phyloP scores from a whole-genome alignment of 2,888 invertebrate genomes.

The Drosophila hamatofila region DNA sequence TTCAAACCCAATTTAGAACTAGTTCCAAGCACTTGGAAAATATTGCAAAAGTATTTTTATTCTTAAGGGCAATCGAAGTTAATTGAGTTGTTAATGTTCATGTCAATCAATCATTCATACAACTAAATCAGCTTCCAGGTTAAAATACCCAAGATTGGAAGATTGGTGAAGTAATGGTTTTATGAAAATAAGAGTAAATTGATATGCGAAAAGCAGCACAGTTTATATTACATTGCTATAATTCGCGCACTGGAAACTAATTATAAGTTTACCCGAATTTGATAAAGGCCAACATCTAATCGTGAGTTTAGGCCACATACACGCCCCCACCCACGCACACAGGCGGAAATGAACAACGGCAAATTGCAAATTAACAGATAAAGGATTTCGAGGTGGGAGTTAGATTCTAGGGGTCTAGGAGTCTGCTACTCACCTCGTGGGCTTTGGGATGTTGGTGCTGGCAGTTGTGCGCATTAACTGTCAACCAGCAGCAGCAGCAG shows the following conservation, averaged over 20 bases:
- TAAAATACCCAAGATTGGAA: no score
- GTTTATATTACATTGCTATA: not conserved
- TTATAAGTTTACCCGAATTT: conserved; percentile 6
- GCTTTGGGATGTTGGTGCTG: conserved; percentile 89
- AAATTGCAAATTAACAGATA: not conserved
- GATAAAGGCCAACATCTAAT: conserved; percentile 22
- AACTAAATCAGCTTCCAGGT: not conserved
- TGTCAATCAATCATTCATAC: not conserved
- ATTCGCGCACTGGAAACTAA: conserved; percentile 22
- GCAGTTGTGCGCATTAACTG: conserved; percentile 85
- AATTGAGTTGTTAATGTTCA: not conserved
- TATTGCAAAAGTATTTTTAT: not conserved
- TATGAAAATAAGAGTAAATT: not conserved
- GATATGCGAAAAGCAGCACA: not conserved
- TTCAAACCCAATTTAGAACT: not conserved
- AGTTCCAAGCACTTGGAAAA: not conserved
- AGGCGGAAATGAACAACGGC: not conserved
- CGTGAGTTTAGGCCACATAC: not conserved
- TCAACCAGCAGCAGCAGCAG: conserved; percentile 39
- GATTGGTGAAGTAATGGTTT: no score
- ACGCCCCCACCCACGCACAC: not conserved
- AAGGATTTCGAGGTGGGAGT: not conserved
- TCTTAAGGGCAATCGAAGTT: not conserved
- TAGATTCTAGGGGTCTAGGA: not conserved
- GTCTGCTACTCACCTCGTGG: conserved; percentile 87